phyloP scores from a whole-genome alignment of 2,113 vertebrate genomes.

The Xenopus laevis region DNA sequence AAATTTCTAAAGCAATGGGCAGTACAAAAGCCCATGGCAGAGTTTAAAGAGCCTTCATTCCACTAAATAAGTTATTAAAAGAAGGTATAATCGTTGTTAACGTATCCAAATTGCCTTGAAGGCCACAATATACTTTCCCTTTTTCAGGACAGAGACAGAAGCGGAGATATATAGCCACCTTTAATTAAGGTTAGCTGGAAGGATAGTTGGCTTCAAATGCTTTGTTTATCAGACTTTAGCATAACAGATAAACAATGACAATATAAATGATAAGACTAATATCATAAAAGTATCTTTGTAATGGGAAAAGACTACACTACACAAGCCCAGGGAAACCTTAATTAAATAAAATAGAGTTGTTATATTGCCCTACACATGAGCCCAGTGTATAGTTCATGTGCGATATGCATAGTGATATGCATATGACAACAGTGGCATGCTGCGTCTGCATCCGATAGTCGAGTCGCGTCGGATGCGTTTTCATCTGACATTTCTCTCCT shows the following conservation, averaged over 20 bases:
- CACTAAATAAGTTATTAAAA: constrained; percentile 70
- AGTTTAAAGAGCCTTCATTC: constrained; percentile 50
- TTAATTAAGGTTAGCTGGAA: constrained; percentile 77
- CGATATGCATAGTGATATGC: too few species aligned
- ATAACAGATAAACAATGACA: constrained; percentile 63
- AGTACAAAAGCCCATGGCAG: constrained; percentile 30
- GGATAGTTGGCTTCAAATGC: constrained; percentile 71
- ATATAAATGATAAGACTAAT: constrained; percentile 5
- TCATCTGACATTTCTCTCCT: too few species aligned
- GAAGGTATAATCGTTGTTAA: constrained; percentile 75
- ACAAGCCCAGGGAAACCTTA: too few species aligned
- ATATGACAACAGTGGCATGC: too few species aligned
- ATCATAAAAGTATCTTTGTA: constrained; percentile 1
- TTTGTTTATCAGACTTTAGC: constrained; percentile 73
- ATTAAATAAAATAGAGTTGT: too few species aligned
- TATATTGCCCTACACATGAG: too few species aligned
- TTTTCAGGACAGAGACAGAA: constrained; percentile 68
- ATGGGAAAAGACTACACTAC: too few species aligned
- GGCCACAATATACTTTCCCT: constrained; percentile 76
- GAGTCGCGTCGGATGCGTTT: too few species aligned
- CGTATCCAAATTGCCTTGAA: constrained; percentile 75
- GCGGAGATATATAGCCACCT: constrained; percentile 51
- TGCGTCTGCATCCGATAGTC: too few species aligned
- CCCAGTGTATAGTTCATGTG: too few species aligned
- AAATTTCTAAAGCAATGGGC: constrained; percentile 1